These are phyloP conservation scores for Teleiodes luculella DNA, from an alignment of 2,888 invertebrate species.

Conservation along the genomic window DNA sequence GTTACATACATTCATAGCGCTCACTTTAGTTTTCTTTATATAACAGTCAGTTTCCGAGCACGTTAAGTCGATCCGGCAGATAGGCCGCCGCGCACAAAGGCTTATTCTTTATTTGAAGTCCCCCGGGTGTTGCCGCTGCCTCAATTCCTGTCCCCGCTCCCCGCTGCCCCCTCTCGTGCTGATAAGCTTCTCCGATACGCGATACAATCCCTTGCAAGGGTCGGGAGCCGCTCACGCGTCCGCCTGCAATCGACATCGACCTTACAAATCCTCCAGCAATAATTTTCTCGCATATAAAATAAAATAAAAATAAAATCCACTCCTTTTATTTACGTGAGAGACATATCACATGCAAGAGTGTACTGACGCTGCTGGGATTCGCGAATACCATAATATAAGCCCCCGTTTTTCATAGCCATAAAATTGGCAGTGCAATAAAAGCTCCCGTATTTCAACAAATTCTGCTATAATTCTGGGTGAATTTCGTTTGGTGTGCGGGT, in stretches of 20 bases:
- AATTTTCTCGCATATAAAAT: not conserved
- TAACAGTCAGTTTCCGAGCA: slow-evolving; percentile 2
- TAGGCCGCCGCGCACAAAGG: slow-evolving; percentile 29
- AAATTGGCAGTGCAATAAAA: slow-evolving; percentile 41
- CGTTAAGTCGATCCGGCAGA: not conserved
- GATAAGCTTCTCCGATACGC: slow-evolving; percentile 33
- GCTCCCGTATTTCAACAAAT: slow-evolving; percentile 42
- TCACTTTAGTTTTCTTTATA: not conserved
- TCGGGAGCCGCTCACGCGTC: not conserved
- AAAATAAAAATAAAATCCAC: not conserved
- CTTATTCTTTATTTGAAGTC: slow-evolving; percentile 45
- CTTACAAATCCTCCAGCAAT: not conserved
- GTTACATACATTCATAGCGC: not conserved
- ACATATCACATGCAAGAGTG: slow-evolving; percentile 1
- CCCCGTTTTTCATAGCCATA: slow-evolving; percentile 28
- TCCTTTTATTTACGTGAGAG: not conserved
- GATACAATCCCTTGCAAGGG: not conserved
- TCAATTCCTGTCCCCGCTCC: slow-evolving; percentile 22
- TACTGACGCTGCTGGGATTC: not conserved
- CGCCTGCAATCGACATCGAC: not conserved
- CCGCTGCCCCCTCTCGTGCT: slow-evolving; percentile 29
- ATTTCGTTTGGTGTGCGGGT: not conserved
- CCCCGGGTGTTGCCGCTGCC: slow-evolving; percentile 25
- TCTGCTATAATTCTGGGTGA: slow-evolving; percentile 35
- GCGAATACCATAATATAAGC: not conserved